A percentile compares a stretch with the other conserved stretches of the same genome.
Conservation (phyloP, 2,797 vertebrate species). For the Xenentodon cancila region DNA sequence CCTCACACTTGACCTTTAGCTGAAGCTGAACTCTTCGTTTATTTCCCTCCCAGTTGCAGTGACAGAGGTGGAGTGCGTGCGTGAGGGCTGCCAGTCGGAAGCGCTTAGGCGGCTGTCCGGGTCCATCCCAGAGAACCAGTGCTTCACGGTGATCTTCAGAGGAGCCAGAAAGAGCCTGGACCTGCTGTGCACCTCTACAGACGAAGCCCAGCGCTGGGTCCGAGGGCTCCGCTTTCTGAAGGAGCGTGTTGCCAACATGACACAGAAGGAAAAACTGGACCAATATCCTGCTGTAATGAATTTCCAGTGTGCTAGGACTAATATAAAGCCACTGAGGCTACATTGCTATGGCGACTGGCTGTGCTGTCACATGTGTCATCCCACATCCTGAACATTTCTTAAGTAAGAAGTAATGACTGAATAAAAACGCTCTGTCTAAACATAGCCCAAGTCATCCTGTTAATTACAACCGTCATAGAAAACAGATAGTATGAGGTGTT, state of each 20-base stretch:
- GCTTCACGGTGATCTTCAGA: conserved; percentile 92
- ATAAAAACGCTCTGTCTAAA: conserved; percentile 56
- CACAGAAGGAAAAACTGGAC: conserved; percentile 92
- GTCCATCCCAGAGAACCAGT: conserved; percentile 82
- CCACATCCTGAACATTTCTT: conserved; percentile 54
- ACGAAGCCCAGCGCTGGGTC: conserved; percentile 90
- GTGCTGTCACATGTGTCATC: conserved; percentile 43
- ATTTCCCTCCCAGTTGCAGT: conserved; percentile 70
- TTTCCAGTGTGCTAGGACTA: conserved; percentile 37
- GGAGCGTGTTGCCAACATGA: conserved; percentile 88
- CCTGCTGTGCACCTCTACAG: conserved; percentile 83
- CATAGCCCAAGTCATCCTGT: conserved; percentile 52
- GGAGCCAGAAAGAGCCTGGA: conserved; percentile 92
- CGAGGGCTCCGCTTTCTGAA: conserved; percentile 89
- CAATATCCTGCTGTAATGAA: conserved; percentile 89
- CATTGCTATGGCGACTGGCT: conserved; percentile 44
- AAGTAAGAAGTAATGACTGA: conserved; percentile 48
- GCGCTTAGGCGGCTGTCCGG: conserved; percentile 83
- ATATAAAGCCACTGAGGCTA: conserved; percentile 48
- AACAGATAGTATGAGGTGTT: conserved; percentile 26
- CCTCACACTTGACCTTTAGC: conserved; percentile 40
- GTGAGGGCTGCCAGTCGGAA: conserved; percentile 88
- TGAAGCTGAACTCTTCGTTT: background rate
- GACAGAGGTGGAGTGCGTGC: conserved; percentile 83
- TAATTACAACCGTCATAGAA: conserved; percentile 39